Conservation (phyloP, 37 sponge, comb jelly and placozoan species). For the Chondrilla cf. caribensis region DNA sequence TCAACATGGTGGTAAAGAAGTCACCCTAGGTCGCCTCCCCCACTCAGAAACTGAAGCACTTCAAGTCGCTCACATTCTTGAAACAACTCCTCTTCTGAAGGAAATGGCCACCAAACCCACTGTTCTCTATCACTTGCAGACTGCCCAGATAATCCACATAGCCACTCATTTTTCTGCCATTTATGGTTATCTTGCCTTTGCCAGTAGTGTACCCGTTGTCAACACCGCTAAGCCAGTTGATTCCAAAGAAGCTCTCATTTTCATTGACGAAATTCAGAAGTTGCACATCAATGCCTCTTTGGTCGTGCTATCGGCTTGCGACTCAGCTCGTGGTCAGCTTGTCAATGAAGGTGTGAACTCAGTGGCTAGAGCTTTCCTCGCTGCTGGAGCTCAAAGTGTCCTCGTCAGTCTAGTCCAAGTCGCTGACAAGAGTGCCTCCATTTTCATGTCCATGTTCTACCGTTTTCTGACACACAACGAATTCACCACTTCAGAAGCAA, state of each 20-base stretch:
- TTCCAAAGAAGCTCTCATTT: not conserved
- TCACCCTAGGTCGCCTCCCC: constrained; percentile 1
- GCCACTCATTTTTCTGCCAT: constrained; percentile 21
- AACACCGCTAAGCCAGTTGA: not conserved
- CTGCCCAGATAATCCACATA: constrained; percentile 17
- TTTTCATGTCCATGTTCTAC: constrained; percentile 41
- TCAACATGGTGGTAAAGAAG: not conserved
- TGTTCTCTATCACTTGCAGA: not conserved
- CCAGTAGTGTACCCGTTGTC: not conserved
- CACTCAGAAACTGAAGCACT: constrained; percentile 25
- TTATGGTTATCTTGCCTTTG: constrained; percentile 6
- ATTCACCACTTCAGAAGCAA: not conserved
- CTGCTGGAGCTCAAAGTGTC: constrained; percentile 42
- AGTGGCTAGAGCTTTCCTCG: constrained; percentile 32
- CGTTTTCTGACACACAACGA: constrained; percentile 14
- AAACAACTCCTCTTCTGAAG: constrained; percentile 15
- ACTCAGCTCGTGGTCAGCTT: not conserved
- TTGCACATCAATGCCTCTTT: not conserved
- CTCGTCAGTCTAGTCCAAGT: constrained; percentile 25
- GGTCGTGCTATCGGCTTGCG: constrained; percentile 25
- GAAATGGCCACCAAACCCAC: constrained; percentile 23
- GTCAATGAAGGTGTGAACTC: constrained; percentile 24
- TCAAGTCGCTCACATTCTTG: constrained; percentile 20
- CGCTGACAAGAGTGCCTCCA: constrained; percentile 31
- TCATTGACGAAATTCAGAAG: constrained; percentile 11